Evolutionary conservation across 2,113 vertebrate genomes (phyloP), one percentile per base, ranked within the genome.

Genomic region (Triplophysa rosa): DNA sequence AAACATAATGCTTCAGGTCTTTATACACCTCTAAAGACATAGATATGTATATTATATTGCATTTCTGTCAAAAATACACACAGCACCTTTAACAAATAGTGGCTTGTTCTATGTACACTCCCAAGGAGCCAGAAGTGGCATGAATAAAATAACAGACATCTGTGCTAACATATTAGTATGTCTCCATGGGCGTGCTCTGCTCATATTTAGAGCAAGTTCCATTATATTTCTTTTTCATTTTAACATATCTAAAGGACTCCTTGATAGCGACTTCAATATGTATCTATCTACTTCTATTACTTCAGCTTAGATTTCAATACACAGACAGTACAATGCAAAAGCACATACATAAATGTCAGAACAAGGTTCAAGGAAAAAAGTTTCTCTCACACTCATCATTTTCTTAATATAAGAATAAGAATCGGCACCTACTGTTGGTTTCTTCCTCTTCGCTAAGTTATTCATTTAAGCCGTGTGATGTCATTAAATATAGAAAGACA

Each of bases 131-230:
- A 0, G 45, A 67, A 63, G 45, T 45, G 61, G 67, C 67, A 49
- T 79, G 17, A 70, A 63, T 68, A 52, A 29, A 63, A 71, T 79
- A 49, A 54, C 47, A 29, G 64, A 67, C 78, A 79, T 79, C 67
- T 79, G 67, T 61, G 78, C 59, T 49, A 63, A 63, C 47, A 70
- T 56, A 64, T 79, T 71, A 63, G 42, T 8, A 71, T 69, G n/a
- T 29, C 56, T 63, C 78, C 78, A 63, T 52, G n/a, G 67, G 67
- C 37, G 67, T 2, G 8, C n/a, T 61, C 17, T 8, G 56, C 19
- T 49, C 17, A 79, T 29, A 70, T 79, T 70, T 70, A 79, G 67
- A 47, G 4, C 14, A 8, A 21, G 16, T 58, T n/a, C 8, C 12
- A 26, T 12, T 17, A 59, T 47, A 75, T 75, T 37, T 59, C 63